A percentile compares a stretch with the other conserved stretches of the same genome.
Conservation (phyloP, 2,797 vertebrate species). For the Premnoplex brunnescens region DNA sequence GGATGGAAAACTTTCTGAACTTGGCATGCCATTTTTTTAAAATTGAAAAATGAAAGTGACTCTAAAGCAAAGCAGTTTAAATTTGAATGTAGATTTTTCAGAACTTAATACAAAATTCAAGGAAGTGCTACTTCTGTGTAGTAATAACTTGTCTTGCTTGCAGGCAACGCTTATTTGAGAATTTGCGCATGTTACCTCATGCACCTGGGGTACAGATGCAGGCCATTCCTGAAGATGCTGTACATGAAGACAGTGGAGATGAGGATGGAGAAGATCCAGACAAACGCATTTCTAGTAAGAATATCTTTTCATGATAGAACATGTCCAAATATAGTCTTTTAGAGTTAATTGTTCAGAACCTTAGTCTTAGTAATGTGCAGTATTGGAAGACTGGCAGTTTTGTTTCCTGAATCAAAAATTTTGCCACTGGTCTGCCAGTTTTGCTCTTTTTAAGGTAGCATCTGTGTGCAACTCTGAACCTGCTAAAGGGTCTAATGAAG, state of each 20-base stretch:
- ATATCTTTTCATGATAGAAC: not conserved
- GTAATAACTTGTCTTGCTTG: not conserved
- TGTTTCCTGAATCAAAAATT: not conserved
- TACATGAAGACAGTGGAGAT: slow-evolving; percentile 87
- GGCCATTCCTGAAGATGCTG: slow-evolving; percentile 87
- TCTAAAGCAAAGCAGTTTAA: not conserved
- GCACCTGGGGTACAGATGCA: slow-evolving; percentile 94
- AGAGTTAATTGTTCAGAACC: not conserved
- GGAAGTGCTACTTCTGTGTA: not conserved
- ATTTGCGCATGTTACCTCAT: slow-evolving; percentile 91
- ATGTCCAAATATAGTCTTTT: not conserved
- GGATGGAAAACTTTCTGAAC: not conserved
- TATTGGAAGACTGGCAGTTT: not conserved
- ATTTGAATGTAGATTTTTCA: not conserved
- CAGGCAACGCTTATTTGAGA: slow-evolving; percentile 92
- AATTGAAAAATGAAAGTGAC: not conserved
- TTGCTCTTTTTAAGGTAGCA: not conserved
- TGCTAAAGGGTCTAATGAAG: not conserved
- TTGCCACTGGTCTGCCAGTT: not conserved
- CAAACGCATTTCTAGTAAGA: slow-evolving; percentile 91
- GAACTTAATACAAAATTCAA: not conserved
- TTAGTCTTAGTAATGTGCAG: not conserved
- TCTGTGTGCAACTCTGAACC: not conserved
- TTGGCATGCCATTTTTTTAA: not conserved
- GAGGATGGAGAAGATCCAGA: slow-evolving; percentile 91